phyloP scores from a whole-genome alignment of 2,113 vertebrate genomes.

The Tamias sibiricus region DNA sequence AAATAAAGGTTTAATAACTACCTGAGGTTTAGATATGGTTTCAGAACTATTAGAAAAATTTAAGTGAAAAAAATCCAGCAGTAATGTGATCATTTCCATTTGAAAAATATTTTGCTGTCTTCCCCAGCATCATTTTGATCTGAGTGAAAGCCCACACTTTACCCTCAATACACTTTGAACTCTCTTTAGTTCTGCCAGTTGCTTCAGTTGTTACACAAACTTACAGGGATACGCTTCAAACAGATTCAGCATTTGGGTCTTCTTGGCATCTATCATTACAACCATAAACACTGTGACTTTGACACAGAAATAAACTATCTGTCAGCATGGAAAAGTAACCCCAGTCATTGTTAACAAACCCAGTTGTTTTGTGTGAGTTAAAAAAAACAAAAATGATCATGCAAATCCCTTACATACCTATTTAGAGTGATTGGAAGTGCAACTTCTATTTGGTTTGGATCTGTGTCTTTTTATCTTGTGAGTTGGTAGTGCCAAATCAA shows the following conservation, averaged over 20 bases:
- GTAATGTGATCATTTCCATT: neutral
- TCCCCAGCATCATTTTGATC: neutral
- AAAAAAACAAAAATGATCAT: constrained; percentile 46
- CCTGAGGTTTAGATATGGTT: neutral
- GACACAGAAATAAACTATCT: neutral
- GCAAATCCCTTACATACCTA: neutral
- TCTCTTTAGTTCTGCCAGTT: neutral
- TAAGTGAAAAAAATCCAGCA: constrained; percentile 18
- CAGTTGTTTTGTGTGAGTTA: neutral
- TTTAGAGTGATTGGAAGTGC: neutral
- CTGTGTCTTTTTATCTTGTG: constrained; percentile 1
- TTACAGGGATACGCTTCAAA: neutral
- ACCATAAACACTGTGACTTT: constrained; percentile 4
- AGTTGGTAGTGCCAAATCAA: neutral
- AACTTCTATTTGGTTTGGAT: constrained; percentile 34
- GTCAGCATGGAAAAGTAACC: constrained; percentile 34
- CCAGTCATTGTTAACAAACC: constrained; percentile 8
- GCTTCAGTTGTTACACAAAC: neutral
- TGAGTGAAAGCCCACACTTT: neutral
- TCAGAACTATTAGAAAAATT: constrained; percentile 42
- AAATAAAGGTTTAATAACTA: constrained; percentile 21
- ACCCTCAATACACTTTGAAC: neutral
- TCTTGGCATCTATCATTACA: neutral
- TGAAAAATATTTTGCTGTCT: constrained; percentile 12
- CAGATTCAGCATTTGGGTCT: constrained; percentile 6